Conservation (phyloP, 2,797 vertebrate species). For the Premnoplex brunnescens region DNA sequence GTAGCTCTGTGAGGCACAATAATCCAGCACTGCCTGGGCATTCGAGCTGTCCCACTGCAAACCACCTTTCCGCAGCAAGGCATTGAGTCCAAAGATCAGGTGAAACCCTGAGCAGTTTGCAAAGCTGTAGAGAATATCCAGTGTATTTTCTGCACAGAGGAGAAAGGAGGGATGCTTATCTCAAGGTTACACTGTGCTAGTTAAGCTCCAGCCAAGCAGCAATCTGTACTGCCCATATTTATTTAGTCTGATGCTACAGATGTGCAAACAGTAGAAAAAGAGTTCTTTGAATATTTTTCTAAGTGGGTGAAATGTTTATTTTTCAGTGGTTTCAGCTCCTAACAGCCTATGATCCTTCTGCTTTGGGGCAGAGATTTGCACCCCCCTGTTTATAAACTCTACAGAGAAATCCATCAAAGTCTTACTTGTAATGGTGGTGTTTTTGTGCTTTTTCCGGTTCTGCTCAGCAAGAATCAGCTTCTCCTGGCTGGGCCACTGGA, state of each 20-base stretch:
- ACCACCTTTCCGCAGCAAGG: slow-evolving; percentile 80
- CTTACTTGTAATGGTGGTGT: slow-evolving; percentile 87
- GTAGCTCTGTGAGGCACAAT: slow-evolving; percentile 83
- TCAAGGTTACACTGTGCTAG: accelerated
- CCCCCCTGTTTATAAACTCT: not conserved
- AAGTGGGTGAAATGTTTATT: not conserved
- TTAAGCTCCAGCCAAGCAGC: not conserved
- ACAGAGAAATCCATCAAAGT: not conserved
- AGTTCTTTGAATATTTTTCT: not conserved
- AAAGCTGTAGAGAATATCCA: slow-evolving; percentile 89
- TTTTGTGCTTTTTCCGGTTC: slow-evolving; percentile 71
- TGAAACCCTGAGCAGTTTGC: slow-evolving; percentile 85
- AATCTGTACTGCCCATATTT: not conserved
- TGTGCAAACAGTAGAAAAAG: not conserved
- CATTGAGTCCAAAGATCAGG: slow-evolving; percentile 94
- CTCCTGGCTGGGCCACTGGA: slow-evolving; percentile 82
- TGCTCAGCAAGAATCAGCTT: slow-evolving; percentile 78
- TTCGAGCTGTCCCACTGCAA: slow-evolving; percentile 89
- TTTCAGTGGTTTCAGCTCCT: not conserved
- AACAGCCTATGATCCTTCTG: not conserved
- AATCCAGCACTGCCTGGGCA: slow-evolving; percentile 81
- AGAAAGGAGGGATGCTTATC: not conserved
- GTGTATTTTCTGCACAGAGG: slow-evolving; percentile 75
- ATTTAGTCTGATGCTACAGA: not conserved
- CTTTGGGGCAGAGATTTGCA: accelerated